Evolutionary conservation across 2,888 invertebrate genomes (phyloP).

Genomic region (Meiosimyza decipiens): DNA sequence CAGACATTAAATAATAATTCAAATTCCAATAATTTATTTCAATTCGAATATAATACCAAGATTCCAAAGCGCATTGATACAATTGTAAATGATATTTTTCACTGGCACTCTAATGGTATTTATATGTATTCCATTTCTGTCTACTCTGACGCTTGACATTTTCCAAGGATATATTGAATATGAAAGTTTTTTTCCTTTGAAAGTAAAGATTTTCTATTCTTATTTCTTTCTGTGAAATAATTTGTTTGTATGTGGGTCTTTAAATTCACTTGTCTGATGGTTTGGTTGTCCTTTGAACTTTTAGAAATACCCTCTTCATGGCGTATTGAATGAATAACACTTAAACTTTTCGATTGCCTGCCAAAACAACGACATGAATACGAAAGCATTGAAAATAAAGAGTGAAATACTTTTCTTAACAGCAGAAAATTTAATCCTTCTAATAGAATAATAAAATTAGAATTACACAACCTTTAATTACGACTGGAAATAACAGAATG

Average conservation of each 20-base stretch:
- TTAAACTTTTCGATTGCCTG: no score
- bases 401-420: no score
- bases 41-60: not conserved
- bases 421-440: no score
- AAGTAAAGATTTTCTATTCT: slow-evolving; percentile 10
- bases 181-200: slow-evolving; percentile 7
- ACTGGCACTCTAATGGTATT: not conserved
- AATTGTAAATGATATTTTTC: not conserved
- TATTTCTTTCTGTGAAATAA: not conserved
- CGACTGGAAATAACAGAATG: no score
- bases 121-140: not conserved
- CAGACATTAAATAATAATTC: not conserved
- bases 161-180: slow-evolving; percentile 8
- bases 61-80: no score
- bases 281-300: no score
- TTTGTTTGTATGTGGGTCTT: not conserved
- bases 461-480: no score
- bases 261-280: not conserved
- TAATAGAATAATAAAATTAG: no score
- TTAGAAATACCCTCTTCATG: no score
- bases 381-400: no score
- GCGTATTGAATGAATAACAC: no score
- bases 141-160: not conserved
- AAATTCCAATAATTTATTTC: slow-evolving; percentile 23
- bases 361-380: no score